Evolutionary conservation across 2,113 vertebrate species (phyloP).

Genomic region (Taxidea taxus): DNA sequence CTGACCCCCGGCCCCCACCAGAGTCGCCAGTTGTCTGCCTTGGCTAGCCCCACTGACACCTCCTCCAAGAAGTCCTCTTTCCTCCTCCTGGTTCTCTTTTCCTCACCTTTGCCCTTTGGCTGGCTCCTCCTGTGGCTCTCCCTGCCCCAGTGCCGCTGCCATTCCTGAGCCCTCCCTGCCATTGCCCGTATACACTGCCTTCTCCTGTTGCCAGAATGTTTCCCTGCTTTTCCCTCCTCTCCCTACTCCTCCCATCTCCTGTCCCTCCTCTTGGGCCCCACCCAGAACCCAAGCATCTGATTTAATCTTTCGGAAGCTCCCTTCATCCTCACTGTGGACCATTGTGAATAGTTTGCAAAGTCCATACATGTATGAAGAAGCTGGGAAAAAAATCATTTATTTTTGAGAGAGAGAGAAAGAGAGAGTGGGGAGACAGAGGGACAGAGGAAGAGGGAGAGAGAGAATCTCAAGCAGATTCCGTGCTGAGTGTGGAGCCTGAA

Average conservation of each 20-base stretch:
- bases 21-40: not conserved
- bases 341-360: not conserved
- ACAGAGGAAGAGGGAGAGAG: not conserved
- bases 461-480: not conserved
- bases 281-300: not conserved
- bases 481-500: not conserved
- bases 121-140: not conserved
- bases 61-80: not conserved
- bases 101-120: not conserved
- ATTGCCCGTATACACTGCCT: fast-evolving
- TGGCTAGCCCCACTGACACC: not conserved
- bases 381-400: not conserved
- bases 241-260: not conserved
- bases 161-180: not conserved
- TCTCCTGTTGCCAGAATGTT: not conserved
- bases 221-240: not conserved
- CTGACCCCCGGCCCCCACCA: no score
- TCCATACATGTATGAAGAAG: not conserved
- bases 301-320: not conserved
- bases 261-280: not conserved
- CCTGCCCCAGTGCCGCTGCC: not conserved
- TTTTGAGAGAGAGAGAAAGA: not conserved
- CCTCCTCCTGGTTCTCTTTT: not conserved
- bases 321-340: not conserved
- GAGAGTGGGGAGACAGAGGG: not conserved